These are phyloP conservation scores for Raphicerus campestris DNA, from an alignment of 2,113 vertebrate species.

Conservation along the genomic window DNA sequence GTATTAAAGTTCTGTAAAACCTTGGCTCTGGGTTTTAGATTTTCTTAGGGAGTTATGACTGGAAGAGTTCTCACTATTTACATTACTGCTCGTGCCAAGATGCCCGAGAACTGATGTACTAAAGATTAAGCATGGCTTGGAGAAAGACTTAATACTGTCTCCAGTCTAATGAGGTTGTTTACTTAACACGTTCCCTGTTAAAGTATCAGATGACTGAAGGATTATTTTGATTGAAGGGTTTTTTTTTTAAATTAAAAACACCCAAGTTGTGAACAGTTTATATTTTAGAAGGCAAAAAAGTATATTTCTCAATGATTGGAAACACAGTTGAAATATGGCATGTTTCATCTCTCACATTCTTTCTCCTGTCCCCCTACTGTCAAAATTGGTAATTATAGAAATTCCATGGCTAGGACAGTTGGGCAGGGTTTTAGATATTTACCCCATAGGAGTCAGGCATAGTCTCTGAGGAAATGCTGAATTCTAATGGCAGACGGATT, in stretches of 20 bases:
- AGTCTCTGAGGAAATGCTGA: conserved; percentile 20
- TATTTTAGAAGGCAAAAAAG: neutral
- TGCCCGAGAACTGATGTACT: neutral
- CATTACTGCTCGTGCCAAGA: neutral
- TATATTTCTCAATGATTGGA: neutral
- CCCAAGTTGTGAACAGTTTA: neutral
- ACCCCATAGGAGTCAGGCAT: neutral
- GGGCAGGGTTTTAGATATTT: conserved; percentile 23
- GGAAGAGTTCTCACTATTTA: neutral
- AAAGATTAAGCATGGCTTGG: neutral
- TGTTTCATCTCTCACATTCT: neutral
- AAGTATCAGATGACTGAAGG: neutral
- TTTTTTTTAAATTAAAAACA: neutral
- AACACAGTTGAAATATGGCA: neutral
- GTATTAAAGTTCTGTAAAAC: neutral
- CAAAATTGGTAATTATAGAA: neutral
- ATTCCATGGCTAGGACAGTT: neutral
- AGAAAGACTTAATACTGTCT: neutral
- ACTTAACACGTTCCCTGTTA: neutral
- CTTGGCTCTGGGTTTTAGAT: neutral
- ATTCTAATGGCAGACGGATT: conserved; percentile 51
- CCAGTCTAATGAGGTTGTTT: neutral
- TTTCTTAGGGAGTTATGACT: neutral
- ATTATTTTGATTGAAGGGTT: conserved; percentile 23
- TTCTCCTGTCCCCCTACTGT: neutral